Evolutionary conservation across 2,888 invertebrate genomes (phyloP).

Genomic region (Drosophila helvetica): DNA sequence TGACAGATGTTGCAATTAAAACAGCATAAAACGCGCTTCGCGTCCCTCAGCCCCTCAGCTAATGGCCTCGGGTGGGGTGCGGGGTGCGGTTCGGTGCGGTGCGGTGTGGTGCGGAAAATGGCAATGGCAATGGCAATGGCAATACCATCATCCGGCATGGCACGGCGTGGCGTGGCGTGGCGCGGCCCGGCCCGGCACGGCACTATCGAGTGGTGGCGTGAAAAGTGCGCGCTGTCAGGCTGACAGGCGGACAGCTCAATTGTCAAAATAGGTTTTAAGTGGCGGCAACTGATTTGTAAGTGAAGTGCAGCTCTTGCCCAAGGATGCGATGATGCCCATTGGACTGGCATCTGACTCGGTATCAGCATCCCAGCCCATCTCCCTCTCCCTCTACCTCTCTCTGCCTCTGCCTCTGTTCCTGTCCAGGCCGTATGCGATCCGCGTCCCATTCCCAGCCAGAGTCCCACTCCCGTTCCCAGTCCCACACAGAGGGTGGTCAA

Average conservation of each 20-base stretch:
- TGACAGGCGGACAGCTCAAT: constrained; percentile 81
- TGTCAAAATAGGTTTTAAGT: constrained; percentile 82
- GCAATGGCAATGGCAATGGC: constrained; percentile 11
- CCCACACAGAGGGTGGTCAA: constrained; percentile 69
- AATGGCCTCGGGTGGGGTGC: constrained; percentile 48
- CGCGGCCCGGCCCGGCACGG: background rate
- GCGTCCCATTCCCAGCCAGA: constrained; percentile 11
- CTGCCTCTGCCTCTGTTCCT: too few species aligned
- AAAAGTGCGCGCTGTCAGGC: constrained; percentile 68
- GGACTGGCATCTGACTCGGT: constrained; percentile 8
- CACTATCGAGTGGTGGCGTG: constrained; percentile 47
- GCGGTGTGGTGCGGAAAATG: constrained; percentile 13
- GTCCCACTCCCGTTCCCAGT: background rate
- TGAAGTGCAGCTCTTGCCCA: constrained; percentile 43
- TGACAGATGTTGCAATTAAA: constrained; percentile 83
- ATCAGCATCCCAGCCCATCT: too few species aligned
- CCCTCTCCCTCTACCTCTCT: too few species aligned
- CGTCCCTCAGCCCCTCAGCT: constrained; percentile 49
- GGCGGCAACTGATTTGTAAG: constrained; percentile 72
- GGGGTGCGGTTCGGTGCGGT: constrained; percentile 21
- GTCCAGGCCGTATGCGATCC: background rate
- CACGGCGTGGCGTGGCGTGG: background rate
- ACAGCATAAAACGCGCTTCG: constrained; percentile 74
- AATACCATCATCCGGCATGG: background rate
- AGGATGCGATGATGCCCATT: constrained; percentile 39